Conservation (phyloP, 2,113 vertebrate genomes). For the Gymnogyps californianus region DNA sequence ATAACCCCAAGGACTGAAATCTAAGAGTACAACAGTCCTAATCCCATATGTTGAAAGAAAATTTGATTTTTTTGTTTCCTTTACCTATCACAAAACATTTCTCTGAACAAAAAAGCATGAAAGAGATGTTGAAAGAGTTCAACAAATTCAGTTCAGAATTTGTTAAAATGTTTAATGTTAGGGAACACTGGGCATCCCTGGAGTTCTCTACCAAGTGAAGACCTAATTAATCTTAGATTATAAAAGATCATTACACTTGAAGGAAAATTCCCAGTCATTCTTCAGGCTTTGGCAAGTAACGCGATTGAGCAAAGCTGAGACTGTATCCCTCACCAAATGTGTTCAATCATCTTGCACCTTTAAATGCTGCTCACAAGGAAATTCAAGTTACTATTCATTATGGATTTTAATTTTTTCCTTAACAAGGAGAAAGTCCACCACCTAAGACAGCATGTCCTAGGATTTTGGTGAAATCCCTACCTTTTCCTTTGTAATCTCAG, state of each 20-base stretch:
- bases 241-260: not conserved
- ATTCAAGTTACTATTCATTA: not conserved
- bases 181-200: not conserved
- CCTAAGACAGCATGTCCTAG: not conserved
- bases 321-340: not conserved
- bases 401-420: not conserved
- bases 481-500: not conserved
- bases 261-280: not conserved
- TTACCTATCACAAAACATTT: not conserved
- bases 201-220: not conserved
- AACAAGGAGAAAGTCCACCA: not conserved
- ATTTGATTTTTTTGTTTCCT: not conserved
- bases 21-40: not conserved
- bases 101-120: not conserved
- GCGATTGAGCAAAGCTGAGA: not conserved
- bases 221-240: not conserved
- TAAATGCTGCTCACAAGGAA: not conserved
- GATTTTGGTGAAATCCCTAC: not conserved
- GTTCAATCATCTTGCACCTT: not conserved
- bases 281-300: not conserved
- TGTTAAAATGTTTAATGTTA: not conserved
- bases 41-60: not conserved
- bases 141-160: not conserved
- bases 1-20: not conserved
- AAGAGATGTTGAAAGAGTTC: not conserved